Evolutionary conservation across 2,797 vertebrate species (phyloP), one percentile per base, ranked within the genome.

Genomic region (Betta splendens): DNA sequence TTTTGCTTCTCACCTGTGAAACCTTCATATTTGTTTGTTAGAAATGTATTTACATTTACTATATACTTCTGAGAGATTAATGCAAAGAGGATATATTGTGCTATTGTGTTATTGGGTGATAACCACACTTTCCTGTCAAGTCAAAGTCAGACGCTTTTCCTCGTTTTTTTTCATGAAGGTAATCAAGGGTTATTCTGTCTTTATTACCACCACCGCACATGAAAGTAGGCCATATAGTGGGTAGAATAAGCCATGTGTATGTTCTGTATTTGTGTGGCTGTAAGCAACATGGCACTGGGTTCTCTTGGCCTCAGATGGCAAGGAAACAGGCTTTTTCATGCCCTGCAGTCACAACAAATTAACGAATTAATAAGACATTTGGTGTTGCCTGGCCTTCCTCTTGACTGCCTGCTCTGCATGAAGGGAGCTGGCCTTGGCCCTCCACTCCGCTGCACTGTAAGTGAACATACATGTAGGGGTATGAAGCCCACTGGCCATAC

Each of bases 291-390:
- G 71, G 77, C 75, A 71, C 79, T 80, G 80, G 74, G 72, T 79
- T 79, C 71, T 85, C 64, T 87, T 89, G 89, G 91, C 86, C 90
- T 92, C 91, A 93, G 92, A 92, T 93, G 92, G 90, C 86, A 83
- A 89, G 50, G 72, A 89, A 88, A 77, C 86, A 75, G 85, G 85
- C 79, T 92, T 91, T n/a, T 92, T 91, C 73, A 86, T 93, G 92
- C 89, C 91, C 85, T 75, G 63, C 83, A 88, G 92, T 89, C 89
- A 90, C 84, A 89, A 90, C 88, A 92, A 89, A 92, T 90, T 90
- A 91, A 84, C 62, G 48, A 90, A 89, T 91, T 86, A 91, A 87
- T 90, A 92, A 92, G 92, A 91, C 90, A 92, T 93, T 92, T 91
- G 90, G 91, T 92, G 91, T 91, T 88, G 84, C 88, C 73, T 69